phyloP scores from a whole-genome alignment of 2,888 invertebrate genomes.

The Brassicogethes aeneus region DNA sequence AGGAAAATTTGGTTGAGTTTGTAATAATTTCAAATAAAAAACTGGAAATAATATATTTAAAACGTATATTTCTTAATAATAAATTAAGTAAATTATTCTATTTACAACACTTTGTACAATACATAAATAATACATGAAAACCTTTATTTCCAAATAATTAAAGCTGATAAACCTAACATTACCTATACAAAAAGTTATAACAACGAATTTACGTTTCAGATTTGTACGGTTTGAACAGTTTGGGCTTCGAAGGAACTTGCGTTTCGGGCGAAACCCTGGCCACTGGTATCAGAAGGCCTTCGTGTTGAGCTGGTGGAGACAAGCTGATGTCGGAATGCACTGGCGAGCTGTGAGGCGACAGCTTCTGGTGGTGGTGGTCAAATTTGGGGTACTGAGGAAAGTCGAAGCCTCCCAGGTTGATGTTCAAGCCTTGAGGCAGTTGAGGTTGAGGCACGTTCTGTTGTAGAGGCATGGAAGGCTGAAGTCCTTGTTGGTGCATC shows the following conservation, averaged over 20 bases:
- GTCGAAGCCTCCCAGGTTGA: conserved; percentile 29
- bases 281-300: conserved; percentile 33
- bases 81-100: no score
- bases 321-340: conserved; percentile 36
- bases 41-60: no score
- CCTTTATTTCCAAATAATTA: no score
- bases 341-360: conserved; percentile 34
- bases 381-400: conserved; percentile 20
- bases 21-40: no score
- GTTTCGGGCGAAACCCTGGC: conserved; percentile 29
- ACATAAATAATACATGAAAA: no score
- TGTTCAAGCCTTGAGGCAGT: conserved; percentile 26
- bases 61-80: no score
- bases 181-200: no score
- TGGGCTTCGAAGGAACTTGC: conserved; percentile 45
- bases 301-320: conserved; percentile 33
- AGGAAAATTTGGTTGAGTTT: no score
- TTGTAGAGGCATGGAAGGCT: conserved; percentile 33
- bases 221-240: conserved; percentile 71
- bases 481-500: conserved; percentile 32
- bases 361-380: conserved; percentile 16
- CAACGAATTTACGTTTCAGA: conserved; percentile 43
- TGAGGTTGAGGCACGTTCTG: conserved; percentile 34
- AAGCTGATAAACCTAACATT: no score
- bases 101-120: no score